phyloP scores from a whole-genome alignment of 2,113 vertebrate species.

The Actenoides lindsayi region DNA sequence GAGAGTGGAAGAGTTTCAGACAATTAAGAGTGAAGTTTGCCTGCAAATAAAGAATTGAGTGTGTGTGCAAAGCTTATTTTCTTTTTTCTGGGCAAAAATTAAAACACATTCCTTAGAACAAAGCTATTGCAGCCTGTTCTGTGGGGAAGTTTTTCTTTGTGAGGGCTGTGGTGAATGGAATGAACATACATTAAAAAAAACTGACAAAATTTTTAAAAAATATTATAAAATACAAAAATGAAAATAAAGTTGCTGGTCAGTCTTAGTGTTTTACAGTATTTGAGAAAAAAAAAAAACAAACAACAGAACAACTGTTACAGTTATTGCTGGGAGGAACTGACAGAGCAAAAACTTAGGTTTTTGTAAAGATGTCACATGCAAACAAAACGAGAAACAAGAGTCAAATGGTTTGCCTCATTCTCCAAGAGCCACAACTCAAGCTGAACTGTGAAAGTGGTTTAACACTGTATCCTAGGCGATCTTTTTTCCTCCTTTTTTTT shows the following conservation, averaged over 20 bases:
- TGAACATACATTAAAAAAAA: slow-evolving; percentile 77
- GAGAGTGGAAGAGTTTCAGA: slow-evolving; percentile 91
- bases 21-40: slow-evolving; percentile 91
- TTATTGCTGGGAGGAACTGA: slow-evolving; percentile 79
- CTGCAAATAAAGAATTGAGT: slow-evolving; percentile 88
- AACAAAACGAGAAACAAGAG: slow-evolving; percentile 76
- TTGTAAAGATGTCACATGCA: slow-evolving; percentile 78
- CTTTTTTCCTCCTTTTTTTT: slow-evolving; percentile 84
- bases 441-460: slow-evolving; percentile 99
- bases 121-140: slow-evolving; percentile 91
- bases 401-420: slow-evolving; percentile 92
- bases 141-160: slow-evolving; percentile 90
- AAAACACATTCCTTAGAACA: slow-evolving; percentile 99
- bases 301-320: slow-evolving; percentile 80
- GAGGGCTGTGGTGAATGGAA: slow-evolving; percentile 90
- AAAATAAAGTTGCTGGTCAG: slow-evolving; percentile 84
- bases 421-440: slow-evolving; percentile 98
- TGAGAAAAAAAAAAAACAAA: background rate
- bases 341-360: slow-evolving; percentile 77
- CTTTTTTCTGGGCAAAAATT: slow-evolving; percentile 89
- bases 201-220: slow-evolving; percentile 83
- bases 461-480: slow-evolving; percentile 99
- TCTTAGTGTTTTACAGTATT: slow-evolving; percentile 67
- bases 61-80: slow-evolving; percentile 88
- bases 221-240: slow-evolving; percentile 74